Percentiles rank a stretch among this genome's conserved stretches.
These are phyloP conservation scores for mouse (Mus musculus) DNA, from an alignment of 2,113 vertebrate genomes.

Conservation along the genomic window DNA sequence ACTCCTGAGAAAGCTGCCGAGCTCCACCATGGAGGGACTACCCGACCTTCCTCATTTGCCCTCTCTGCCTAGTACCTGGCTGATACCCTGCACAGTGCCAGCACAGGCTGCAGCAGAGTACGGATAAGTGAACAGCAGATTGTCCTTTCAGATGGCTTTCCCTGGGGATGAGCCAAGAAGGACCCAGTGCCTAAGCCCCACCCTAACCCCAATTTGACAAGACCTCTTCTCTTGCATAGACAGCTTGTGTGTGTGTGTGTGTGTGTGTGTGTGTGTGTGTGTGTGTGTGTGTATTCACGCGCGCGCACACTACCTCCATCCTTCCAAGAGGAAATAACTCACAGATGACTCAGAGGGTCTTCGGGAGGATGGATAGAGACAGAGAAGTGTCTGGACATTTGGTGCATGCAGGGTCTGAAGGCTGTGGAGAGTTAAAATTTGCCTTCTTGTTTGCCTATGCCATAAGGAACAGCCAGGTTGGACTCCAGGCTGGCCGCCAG, in stretches of 20 bases:
- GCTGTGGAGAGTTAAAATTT: neutral
- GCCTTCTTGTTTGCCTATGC: neutral
- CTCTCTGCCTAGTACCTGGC: neutral
- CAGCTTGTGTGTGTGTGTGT: neutral
- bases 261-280: too few relatives aligned
- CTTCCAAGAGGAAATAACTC: slow-evolving; percentile 1
- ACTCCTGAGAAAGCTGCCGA: neutral
- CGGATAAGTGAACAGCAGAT: neutral
- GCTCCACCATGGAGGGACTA: too few relatives aligned
- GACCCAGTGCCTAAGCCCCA: neutral
- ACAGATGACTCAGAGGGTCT: slow-evolving; percentile 29
- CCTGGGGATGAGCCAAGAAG: neutral
- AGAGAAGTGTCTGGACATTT: neutral
- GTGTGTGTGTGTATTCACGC: neutral
- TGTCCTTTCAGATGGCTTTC: neutral
- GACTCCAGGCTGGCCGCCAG: neutral
- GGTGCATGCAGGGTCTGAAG: neutral
- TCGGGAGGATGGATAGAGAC: neutral
- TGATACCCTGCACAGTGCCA: neutral
- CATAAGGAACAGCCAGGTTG: neutral
- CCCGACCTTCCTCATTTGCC: neutral
- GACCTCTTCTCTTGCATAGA: neutral
- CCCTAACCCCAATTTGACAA: neutral
- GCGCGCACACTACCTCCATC: too few relatives aligned
- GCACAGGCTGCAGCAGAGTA: neutral